Percentiles rank a stretch among this genome's conserved stretches.
Conservation (phyloP, 2,888 invertebrate species). For the Phengaris alcon region DNA sequence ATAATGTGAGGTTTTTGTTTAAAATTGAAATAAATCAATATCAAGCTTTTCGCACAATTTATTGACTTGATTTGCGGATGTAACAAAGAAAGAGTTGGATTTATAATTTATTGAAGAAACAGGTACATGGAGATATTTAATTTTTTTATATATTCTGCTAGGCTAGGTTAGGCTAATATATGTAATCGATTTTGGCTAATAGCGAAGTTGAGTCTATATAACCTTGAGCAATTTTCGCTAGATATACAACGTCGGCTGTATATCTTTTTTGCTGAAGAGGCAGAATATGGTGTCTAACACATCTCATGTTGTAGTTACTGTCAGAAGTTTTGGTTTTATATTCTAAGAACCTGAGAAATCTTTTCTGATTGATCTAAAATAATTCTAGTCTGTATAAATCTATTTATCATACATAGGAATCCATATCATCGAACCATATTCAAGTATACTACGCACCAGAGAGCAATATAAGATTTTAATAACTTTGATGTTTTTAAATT, state of each 20-base stretch:
- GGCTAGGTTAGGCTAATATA: neutral
- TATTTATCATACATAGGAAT: no score
- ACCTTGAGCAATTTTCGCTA: neutral
- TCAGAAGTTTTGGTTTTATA: no score
- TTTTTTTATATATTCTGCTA: neutral
- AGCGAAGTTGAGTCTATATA: neutral
- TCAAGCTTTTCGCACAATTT: neutral
- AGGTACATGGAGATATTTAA: neutral
- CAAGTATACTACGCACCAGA: no score
- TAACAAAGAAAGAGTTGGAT: slow-evolving; percentile 31
- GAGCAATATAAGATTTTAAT: no score
- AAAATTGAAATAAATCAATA: no score
- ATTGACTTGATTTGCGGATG: neutral
- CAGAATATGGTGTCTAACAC: neutral
- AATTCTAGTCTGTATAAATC: no score
- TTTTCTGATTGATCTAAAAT: no score
- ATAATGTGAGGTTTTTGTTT: no score
- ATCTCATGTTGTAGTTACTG: neutral
- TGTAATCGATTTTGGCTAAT: slow-evolving; percentile 3
- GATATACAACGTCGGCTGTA: neutral
- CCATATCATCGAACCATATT: no score
- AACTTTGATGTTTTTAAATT: no score
- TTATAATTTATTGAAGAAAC: neutral
- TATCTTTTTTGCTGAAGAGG: neutral
- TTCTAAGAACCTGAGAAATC: no score